Conservation (phyloP, 1,140 invertebrate species). For the Drosophila setifemur region DNA sequence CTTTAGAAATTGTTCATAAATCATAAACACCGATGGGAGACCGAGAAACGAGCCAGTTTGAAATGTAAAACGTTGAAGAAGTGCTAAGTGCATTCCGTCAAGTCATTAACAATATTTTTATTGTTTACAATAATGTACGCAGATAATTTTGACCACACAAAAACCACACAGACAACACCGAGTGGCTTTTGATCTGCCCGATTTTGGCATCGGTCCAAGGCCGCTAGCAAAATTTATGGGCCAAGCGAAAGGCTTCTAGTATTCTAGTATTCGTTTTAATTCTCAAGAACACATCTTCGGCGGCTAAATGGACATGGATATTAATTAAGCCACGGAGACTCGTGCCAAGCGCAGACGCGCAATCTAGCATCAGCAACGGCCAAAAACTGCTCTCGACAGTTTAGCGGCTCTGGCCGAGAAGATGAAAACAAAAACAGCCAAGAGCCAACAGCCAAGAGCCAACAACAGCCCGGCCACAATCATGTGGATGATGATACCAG, state of each 20-base stretch:
- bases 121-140: constrained; percentile 51
- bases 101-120: constrained; percentile 60
- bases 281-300: constrained; percentile 49
- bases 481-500: constrained; percentile 65
- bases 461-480: constrained; percentile 25
- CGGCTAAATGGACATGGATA: constrained; percentile 45
- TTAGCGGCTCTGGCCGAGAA: constrained; percentile 25
- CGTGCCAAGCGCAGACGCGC: constrained; percentile 56
- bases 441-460: neutral
- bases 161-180: constrained; percentile 17
- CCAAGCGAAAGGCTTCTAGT: constrained; percentile 60
- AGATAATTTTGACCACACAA: constrained; percentile 18
- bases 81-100: constrained; percentile 67
- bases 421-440: neutral
- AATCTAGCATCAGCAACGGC: constrained; percentile 20
- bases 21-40: constrained; percentile 54
- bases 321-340: constrained; percentile 73
- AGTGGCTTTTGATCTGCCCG: constrained; percentile 53
- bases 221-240: constrained; percentile 19
- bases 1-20: constrained; percentile 81
- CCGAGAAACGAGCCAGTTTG: constrained; percentile 48
- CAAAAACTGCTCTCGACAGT: constrained; percentile 47
- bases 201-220: constrained; percentile 58
- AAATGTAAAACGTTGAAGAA: constrained; percentile 60
- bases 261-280: neutral